Conservation (phyloP, 2,113 vertebrate genomes). For the Carassius auratus region DNA sequence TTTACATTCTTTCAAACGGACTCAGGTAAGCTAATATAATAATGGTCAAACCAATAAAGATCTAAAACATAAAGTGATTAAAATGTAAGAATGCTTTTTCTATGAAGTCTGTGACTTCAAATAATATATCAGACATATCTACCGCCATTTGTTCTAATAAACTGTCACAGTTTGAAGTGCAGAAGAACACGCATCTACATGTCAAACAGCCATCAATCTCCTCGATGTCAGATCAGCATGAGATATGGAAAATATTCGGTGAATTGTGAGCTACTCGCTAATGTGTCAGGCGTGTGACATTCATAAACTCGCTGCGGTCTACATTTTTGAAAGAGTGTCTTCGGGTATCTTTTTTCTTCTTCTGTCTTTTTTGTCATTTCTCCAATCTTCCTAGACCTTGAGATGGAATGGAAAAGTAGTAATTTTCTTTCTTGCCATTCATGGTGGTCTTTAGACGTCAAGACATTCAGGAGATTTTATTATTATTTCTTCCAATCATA, state of each 20-base stretch:
- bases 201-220: constrained; percentile 20
- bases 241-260: not conserved
- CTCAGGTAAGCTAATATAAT: not conserved
- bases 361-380: constrained; percentile 15
- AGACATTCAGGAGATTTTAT: not conserved
- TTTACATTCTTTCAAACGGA: not conserved
- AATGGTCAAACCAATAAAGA: not conserved
- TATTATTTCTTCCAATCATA: constrained; percentile 7
- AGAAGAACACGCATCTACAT: not conserved
- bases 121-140: not conserved
- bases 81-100: not conserved
- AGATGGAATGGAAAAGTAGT: constrained; percentile 16
- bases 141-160: constrained; percentile 6
- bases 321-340: not conserved
- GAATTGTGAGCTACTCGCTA: not conserved
- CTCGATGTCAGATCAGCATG: constrained; percentile 1
- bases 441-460: not conserved
- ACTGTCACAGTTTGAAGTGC: constrained; percentile 9
- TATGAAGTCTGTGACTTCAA: not conserved
- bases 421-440: not conserved
- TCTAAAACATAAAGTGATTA: not conserved
- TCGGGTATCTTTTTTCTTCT: not conserved
- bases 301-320: not conserved
- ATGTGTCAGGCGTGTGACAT: not conserved
- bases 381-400: not conserved